A percentile compares a stretch with the other conserved stretches of the same genome.
Evolutionary conservation across 1,140 invertebrate species (phyloP).

Genomic region (Megalopta genalis): DNA sequence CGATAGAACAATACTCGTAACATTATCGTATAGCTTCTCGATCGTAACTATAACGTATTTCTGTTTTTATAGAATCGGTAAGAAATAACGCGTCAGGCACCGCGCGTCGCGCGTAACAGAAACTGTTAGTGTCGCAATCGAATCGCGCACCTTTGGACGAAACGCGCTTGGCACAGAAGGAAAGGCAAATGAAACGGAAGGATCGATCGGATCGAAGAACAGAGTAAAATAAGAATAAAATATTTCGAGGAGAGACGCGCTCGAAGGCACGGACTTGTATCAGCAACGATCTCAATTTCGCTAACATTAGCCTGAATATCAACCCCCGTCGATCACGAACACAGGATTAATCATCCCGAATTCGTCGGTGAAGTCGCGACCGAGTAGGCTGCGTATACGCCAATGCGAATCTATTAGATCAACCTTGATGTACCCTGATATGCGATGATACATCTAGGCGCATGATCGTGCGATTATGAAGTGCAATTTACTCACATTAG

Average conservation of each 20-base stretch:
- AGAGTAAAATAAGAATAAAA: background rate
- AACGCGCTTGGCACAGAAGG: too few species aligned
- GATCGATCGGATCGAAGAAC: too few species aligned
- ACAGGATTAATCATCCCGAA: slow-evolving; percentile 16
- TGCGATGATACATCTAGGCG: slow-evolving; percentile 37
- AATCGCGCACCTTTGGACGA: too few species aligned
- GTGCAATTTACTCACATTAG: slow-evolving; percentile 37
- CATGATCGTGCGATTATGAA: slow-evolving; percentile 43
- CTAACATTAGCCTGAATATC: slow-evolving; percentile 40
- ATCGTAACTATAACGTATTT: too few species aligned
- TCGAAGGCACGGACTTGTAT: background rate
- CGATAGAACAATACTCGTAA: background rate
- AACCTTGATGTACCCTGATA: slow-evolving; percentile 50
- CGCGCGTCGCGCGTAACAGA: too few species aligned
- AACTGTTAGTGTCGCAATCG: too few species aligned
- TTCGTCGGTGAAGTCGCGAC: background rate
- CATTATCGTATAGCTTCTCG: background rate
- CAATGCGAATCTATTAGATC: slow-evolving; percentile 42
- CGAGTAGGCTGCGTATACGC: slow-evolving; percentile 4
- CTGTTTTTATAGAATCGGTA: too few species aligned
- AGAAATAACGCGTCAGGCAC: too few species aligned
- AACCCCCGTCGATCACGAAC: slow-evolving; percentile 20
- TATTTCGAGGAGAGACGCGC: background rate
- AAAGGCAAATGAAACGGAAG: too few species aligned
- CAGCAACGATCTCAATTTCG: slow-evolving; percentile 27